These are phyloP conservation scores for Ephestia elutella DNA, from an alignment of 1,140 invertebrate genomes.

Conservation along the genomic window DNA sequence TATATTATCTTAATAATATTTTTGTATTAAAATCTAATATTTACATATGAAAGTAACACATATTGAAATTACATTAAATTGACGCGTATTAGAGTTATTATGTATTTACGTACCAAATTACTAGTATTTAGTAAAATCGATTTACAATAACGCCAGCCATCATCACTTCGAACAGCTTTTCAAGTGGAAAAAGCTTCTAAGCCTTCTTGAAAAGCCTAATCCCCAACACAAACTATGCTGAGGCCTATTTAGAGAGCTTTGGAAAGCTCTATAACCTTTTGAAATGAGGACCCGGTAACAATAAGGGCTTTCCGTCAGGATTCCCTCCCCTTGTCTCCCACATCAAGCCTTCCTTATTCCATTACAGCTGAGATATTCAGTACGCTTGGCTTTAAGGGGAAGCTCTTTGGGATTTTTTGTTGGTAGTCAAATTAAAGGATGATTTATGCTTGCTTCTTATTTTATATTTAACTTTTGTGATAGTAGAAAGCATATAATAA, in stretches of 20 bases:
- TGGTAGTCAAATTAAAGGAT: no score
- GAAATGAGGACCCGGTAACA: background rate
- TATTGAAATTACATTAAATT: no score
- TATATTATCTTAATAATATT: no score
- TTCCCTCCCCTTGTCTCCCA: background rate
- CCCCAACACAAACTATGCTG: background rate
- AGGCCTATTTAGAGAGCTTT: background rate
- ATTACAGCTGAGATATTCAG: background rate
- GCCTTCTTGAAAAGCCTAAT: background rate
- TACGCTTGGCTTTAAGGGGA: background rate
- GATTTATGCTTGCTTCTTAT: no score
- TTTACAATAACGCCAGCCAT: background rate
- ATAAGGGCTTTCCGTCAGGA: background rate
- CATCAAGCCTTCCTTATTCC: slow-evolving; percentile 1
- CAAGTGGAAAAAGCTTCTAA: background rate
- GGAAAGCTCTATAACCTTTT: background rate
- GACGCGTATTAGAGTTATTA: no score
- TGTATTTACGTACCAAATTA: no score
- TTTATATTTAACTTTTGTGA: no score
- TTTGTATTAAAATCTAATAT: no score
- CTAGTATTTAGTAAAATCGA: no score
- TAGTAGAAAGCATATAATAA: no score
- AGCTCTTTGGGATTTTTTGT: background rate
- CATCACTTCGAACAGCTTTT: background rate
- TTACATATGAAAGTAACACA: no score